Evolutionary conservation across 1,140 invertebrate genomes (phyloP).

Genomic region (Archegozetes longisetosus): DNA sequence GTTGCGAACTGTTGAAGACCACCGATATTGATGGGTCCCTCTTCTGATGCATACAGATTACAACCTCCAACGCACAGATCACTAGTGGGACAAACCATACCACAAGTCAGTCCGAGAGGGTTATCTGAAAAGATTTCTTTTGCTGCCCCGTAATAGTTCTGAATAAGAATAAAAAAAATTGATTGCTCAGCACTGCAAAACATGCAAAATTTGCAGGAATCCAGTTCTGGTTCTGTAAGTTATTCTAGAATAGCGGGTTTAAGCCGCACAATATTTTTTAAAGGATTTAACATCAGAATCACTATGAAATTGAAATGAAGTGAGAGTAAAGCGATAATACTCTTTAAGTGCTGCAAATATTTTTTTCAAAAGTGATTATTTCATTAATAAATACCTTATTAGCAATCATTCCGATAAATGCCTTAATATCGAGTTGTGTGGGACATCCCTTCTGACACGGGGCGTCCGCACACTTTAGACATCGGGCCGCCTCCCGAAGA

Average conservation of each 20-base stretch:
- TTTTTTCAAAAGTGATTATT: conserved; percentile 52
- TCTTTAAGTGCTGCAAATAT: not conserved
- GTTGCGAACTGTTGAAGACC: conserved; percentile 94
- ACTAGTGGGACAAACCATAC: conserved; percentile 97
- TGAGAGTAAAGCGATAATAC: not conserved
- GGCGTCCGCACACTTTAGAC: conserved; percentile 92
- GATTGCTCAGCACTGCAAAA: no score
- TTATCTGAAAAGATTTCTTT: conserved; percentile 94
- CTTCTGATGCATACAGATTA: conserved; percentile 84
- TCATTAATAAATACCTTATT: conserved; percentile 51
- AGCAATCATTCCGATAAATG: conserved; percentile 88
- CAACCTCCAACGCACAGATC: conserved; percentile 95
- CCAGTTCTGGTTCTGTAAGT: no score
- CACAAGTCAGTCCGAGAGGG: conserved; percentile 85
- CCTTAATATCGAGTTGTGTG: conserved; percentile 90
- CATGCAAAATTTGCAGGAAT: no score
- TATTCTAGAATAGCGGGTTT: no score
- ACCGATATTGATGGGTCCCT: conserved; percentile 95
- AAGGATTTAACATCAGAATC: no score
- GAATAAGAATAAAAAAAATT: no score
- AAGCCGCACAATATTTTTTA: no score
- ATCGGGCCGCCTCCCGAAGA: conserved; percentile 69
- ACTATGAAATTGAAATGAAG: no score
- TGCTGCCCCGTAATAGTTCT: conserved; percentile 96
- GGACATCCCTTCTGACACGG: conserved; percentile 97